Conservation (phyloP, 1,140 invertebrate genomes). For the Anastrepha ludens region DNA sequence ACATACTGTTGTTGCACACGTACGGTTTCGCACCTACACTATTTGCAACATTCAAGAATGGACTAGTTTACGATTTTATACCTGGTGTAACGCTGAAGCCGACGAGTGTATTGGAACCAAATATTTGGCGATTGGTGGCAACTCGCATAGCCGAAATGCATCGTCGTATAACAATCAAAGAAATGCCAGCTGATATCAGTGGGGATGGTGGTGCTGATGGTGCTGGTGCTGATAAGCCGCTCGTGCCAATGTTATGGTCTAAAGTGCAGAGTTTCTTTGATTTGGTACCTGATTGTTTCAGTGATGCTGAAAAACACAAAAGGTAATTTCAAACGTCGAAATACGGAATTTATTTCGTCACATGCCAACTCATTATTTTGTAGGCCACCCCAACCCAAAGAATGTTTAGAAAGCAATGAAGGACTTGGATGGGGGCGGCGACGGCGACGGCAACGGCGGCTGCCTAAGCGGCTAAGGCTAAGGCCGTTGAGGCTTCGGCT, state of each 20-base stretch:
- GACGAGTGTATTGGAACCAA: slow-evolving; percentile 81
- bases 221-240: slow-evolving; percentile 62
- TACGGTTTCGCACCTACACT: slow-evolving; percentile 88
- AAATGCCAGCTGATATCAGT: slow-evolving; percentile 61
- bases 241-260: slow-evolving; percentile 82
- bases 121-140: slow-evolving; percentile 86
- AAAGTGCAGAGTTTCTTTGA: slow-evolving; percentile 85
- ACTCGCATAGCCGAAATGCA: slow-evolving; percentile 88
- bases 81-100: slow-evolving; percentile 86
- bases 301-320: slow-evolving; percentile 78
- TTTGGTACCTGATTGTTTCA: slow-evolving; percentile 82
- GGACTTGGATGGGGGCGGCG: slow-evolving; percentile 54
- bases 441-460: slow-evolving; percentile 29
- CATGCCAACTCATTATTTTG: slow-evolving; percentile 58
- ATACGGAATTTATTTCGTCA: slow-evolving; percentile 54
- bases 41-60: slow-evolving; percentile 95
- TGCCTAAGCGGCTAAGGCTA: slow-evolving; percentile 19
- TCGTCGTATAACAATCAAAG: slow-evolving; percentile 74
- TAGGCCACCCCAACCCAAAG: slow-evolving; percentile 52
- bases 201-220: slow-evolving; percentile 62
- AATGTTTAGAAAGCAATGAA: slow-evolving; percentile 42
- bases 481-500: slow-evolving; percentile 31
- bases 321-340: slow-evolving; percentile 74
- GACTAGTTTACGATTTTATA: slow-evolving; percentile 93
- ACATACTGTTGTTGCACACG: slow-evolving; percentile 81